Conservation (phyloP, 2,113 vertebrate genomes). For the Pteruthius melanotis region DNA sequence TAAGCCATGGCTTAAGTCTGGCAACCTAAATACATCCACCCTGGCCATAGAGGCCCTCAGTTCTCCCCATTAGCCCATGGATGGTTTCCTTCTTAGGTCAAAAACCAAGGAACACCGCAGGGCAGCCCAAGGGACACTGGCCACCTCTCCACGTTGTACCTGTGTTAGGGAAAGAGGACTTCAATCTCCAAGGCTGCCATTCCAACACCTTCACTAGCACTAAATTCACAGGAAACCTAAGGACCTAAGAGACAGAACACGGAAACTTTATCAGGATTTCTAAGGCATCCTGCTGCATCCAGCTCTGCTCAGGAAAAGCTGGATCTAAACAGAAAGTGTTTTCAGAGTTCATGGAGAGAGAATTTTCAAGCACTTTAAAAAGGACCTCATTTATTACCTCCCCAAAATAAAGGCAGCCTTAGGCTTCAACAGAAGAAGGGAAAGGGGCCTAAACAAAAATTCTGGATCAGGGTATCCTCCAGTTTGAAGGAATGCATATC, state of each 20-base stretch:
- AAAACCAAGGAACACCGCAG: not conserved
- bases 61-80: not conserved
- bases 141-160: conserved; percentile 20
- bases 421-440: not conserved
- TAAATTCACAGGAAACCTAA: conserved; percentile 63
- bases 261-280: conserved; percentile 45
- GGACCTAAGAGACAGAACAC: conserved; percentile 44
- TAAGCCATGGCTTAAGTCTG: not conserved
- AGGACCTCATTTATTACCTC: not conserved
- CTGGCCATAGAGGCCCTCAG: conserved; percentile 23
- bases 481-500: not conserved
- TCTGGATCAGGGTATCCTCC: not conserved
- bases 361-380: not conserved
- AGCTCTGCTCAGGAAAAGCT: not conserved
- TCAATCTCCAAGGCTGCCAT: conserved; percentile 60
- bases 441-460: not conserved
- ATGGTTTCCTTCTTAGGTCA: not conserved
- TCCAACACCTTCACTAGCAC: conserved; percentile 60
- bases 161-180: conserved; percentile 48
- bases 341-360: not conserved
- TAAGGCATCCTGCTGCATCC: conserved; percentile 1
- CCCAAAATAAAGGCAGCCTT: not conserved
- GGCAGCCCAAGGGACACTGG: conserved; percentile 5
- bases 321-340: not conserved
- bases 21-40: conserved; percentile 29